Evolutionary conservation across 2,797 vertebrate genomes (phyloP), one percentile per base, ranked within the genome.

Genomic region (Hypotaenidia philippensis): DNA sequence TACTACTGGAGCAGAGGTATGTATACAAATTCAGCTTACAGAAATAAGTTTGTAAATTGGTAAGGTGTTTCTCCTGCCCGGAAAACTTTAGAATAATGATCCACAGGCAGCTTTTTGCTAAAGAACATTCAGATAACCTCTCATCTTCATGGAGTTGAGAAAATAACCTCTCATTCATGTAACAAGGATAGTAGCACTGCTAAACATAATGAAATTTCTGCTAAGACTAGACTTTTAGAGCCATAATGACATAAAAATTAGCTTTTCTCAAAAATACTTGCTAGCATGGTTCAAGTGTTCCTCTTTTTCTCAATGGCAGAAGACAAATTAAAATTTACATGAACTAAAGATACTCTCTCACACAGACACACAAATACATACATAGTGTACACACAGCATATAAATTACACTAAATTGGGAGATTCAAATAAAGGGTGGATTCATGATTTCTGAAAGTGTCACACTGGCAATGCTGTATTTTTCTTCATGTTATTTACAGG

Each of bases 251-350:
- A 66, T 4, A 60, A 71, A 86, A 92, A 83, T 66, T 20, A 94
- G 6, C 47, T 80, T 87, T 79, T 57, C 14, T 79, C 52, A 57
- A 75, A 84, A 82, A 50, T 50, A 69, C 17, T 69, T 94, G 18
- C n/a, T 56, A 66, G 14, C 4, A 25, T 29, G 13, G 18, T 55
- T 85, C 15, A 50, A 59, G 18, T 2, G 11, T 38, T 25, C 8
- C 32, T 60, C 11, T 59, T 83, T 55, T 72, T 74, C 38, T 44
- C 27, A 82, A 76, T 0, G 65, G 56, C 21, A 83, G 21, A 76
- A 69, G 16, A 36, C 14, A 78, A 94, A 86, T 40, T 29, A 74
- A 40, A 71, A 82, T 61, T 41, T 74, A 44, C 27, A 26, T n/a
- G 53, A 68, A 31, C 31, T 76, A 49, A 83, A 84, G 15, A 38